Conservation (phyloP, 1,140 invertebrate species). For the Oncopeltus fasciatus region DNA sequence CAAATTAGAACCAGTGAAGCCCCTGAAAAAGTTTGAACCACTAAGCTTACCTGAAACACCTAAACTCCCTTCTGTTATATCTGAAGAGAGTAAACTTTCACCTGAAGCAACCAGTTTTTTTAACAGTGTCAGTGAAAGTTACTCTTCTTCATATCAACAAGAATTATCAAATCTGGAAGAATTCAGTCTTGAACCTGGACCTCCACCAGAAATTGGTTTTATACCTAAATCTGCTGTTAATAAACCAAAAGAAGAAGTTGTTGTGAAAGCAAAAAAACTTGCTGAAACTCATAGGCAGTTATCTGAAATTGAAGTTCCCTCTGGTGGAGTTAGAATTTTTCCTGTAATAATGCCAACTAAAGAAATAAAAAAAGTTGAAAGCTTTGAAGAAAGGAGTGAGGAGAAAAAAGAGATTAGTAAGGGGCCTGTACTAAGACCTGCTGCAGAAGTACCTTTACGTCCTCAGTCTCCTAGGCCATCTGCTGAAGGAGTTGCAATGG, state of each 20-base stretch:
- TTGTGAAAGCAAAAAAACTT: constrained; percentile 43
- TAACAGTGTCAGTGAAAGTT: background rate
- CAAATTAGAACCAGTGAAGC: background rate
- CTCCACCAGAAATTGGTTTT: constrained; percentile 54
- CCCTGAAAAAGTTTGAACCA: background rate
- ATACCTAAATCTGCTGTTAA: constrained; percentile 36
- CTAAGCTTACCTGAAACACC: background rate
- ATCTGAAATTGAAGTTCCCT: constrained; percentile 41
- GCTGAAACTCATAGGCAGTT: constrained; percentile 43
- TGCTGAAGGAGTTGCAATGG: constrained; percentile 42
- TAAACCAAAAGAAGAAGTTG: constrained; percentile 36
- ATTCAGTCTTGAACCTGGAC: constrained; percentile 48
- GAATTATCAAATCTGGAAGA: constrained; percentile 25
- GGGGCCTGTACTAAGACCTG: constrained; percentile 9
- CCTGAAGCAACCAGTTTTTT: background rate
- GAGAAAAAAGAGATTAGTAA: constrained; percentile 3
- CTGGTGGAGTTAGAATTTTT: constrained; percentile 46
- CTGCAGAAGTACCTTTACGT: constrained; percentile 15
- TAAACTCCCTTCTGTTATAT: background rate
- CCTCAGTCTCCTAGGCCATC: constrained; percentile 35
- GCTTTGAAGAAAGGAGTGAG: constrained; percentile 22
- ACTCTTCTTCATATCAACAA: background rate
- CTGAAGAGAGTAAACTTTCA: background rate
- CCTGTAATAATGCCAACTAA: constrained; percentile 29
- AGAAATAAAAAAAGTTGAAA: constrained; percentile 17